These are phyloP conservation scores for Liodrosophila aerea DNA, from an alignment of 2,888 invertebrate genomes.

Conservation along the genomic window DNA sequence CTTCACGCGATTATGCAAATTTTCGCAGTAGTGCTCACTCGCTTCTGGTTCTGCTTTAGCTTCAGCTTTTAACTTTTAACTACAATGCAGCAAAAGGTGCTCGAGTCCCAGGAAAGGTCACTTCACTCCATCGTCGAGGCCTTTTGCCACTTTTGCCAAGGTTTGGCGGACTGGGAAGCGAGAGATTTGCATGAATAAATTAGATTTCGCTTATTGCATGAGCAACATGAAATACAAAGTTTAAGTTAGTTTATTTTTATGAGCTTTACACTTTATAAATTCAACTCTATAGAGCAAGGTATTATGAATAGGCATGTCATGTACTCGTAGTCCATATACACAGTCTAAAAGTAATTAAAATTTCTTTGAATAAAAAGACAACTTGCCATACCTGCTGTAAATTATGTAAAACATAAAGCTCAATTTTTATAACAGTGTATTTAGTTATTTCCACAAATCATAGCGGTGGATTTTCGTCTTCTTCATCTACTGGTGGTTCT, in stretches of 20 bases:
- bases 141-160: constrained; percentile 12
- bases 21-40: constrained; percentile 37
- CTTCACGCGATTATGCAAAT: constrained; percentile 76
- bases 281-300: neutral
- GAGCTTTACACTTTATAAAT: constrained; percentile 12
- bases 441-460: too few species aligned
- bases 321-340: too few species aligned
- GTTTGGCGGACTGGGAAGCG: constrained; percentile 26
- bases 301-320: neutral
- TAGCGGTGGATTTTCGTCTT: too few species aligned
- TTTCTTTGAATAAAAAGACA: too few species aligned
- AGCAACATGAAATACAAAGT: constrained; percentile 35
- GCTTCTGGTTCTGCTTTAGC: constrained; percentile 21
- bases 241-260: constrained; percentile 22
- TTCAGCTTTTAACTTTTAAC: constrained; percentile 6
- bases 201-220: constrained; percentile 44
- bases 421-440: too few species aligned
- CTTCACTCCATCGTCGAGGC: constrained; percentile 8
- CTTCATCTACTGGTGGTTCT: too few species aligned
- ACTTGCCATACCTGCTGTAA: too few species aligned
- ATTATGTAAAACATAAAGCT: too few species aligned
- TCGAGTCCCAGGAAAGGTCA: constrained; percentile 37
- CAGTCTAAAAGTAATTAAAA: too few species aligned
- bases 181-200: constrained; percentile 67
- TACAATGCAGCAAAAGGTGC: constrained; percentile 18